Percentiles rank a stretch among this genome's conserved stretches.
phyloP scores from a whole-genome alignment of 2,113 vertebrate genomes.

The Erpornis zantholeuca region DNA sequence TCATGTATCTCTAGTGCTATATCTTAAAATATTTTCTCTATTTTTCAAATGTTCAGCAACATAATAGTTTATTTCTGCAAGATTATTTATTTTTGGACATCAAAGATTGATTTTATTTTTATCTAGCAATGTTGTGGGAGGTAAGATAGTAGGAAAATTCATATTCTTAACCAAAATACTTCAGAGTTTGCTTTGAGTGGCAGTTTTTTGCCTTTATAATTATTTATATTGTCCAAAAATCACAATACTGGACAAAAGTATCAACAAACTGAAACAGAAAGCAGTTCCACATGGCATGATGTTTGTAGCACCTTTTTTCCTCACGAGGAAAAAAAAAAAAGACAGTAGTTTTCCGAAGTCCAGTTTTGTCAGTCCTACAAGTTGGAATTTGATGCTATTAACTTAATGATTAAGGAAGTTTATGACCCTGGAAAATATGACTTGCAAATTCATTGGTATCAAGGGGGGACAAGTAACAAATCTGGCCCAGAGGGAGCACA shows the following conservation, averaged over 20 bases:
- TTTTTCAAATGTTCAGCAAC: background rate
- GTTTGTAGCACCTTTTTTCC: background rate
- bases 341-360: background rate
- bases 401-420: background rate
- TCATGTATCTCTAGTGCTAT: background rate
- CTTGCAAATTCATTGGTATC: background rate
- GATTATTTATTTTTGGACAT: background rate
- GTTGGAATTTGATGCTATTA: background rate
- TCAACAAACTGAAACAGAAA: background rate
- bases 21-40: background rate
- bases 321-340: background rate
- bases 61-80: background rate
- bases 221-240: background rate
- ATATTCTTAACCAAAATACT: background rate
- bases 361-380: background rate
- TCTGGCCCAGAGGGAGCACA: background rate
- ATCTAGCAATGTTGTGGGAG: background rate
- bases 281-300: background rate
- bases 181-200: background rate
- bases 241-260: background rate
- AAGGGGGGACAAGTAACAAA: background rate
- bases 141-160: background rate
- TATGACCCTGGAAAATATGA: slow-evolving; percentile 16
- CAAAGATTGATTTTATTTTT: background rate
- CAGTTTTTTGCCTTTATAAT: background rate